Conservation (phyloP, 2,113 vertebrate species). For the Apaloderma vittatum region DNA sequence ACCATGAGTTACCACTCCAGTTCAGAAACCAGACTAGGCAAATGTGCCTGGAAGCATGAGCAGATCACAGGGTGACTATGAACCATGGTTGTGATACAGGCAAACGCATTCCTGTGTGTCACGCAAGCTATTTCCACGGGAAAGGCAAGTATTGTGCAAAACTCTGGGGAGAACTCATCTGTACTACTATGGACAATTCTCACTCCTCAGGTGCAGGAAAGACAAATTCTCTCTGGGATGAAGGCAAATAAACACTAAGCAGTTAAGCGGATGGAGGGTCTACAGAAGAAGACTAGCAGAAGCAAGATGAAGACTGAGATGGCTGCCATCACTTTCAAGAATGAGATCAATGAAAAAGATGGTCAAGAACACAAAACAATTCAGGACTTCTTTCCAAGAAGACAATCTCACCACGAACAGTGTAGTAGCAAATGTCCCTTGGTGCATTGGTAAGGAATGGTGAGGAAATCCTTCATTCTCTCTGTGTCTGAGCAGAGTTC, state of each 20-base stretch:
- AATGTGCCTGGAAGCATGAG: neutral
- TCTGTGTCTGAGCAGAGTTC: no score
- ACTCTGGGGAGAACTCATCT: no score
- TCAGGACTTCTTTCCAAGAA: no score
- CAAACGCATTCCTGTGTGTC: neutral
- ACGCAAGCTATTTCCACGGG: no score
- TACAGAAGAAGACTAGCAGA: neutral
- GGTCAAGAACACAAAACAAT: no score
- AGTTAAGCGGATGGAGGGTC: neutral
- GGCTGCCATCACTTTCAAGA: neutral
- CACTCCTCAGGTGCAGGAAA: neutral
- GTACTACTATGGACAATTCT: neutral
- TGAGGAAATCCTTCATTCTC: no score
- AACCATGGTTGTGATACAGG: neutral
- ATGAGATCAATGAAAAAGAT: neutral
- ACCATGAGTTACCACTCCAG: neutral
- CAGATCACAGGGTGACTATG: neutral
- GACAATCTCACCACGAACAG: neutral
- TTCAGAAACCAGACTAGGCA: neutral
- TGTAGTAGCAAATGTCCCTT: neutral
- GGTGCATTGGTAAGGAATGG: no score
- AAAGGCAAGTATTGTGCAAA: no score
- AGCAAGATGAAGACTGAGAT: neutral
- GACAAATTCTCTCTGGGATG: neutral
- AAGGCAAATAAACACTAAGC: neutral